These are phyloP conservation scores for Rhabdomys dilectus DNA, from an alignment of 2,113 vertebrate genomes.

Conservation along the genomic window DNA sequence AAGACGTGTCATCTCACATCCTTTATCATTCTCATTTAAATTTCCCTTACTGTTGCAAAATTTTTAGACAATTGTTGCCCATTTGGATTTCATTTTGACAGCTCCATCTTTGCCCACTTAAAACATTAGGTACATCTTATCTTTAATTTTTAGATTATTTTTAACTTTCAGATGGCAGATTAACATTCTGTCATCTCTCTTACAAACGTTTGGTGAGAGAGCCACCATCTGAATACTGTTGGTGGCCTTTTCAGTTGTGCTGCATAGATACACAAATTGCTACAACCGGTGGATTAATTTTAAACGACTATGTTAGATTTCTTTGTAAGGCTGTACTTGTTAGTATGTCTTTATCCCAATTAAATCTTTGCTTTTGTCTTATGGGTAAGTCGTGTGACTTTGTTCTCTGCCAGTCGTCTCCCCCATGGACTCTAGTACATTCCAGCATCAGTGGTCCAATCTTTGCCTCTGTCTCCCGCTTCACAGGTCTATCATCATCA, in stretches of 20 bases:
- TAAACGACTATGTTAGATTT: neutral
- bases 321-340: neutral
- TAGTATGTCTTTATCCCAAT: neutral
- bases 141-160: neutral
- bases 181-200: neutral
- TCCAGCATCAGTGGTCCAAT: neutral
- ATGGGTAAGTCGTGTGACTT: neutral
- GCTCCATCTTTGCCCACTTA: neutral
- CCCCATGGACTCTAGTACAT: neutral
- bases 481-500: no score
- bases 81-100: neutral
- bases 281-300: neutral
- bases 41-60: neutral
- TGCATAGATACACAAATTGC: neutral
- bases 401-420: neutral
- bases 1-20: fast-evolving
- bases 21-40: fast-evolving
- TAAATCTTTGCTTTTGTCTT: neutral
- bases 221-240: neutral
- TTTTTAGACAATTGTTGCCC: neutral
- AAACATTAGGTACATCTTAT: neutral
- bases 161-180: neutral
- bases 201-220: neutral
- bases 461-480: neutral
- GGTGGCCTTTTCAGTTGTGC: neutral